A percentile compares a stretch with the other conserved stretches of the same genome.
Conservation (phyloP, 2,113 vertebrate species). For the western clawed frog (Xenopus tropicalis) region UCB_Xtro_10.0 CM004446.2:94869501-94870000, state of each 20-base stretch:
- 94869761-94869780: neutral
- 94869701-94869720: too few species aligned
- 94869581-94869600: too few species aligned
- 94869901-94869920: conserved; percentile 40
- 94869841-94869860: conserved; percentile 58
- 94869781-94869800: neutral
- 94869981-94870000: conserved; percentile 57
- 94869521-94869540: too few species aligned
- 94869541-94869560: too few species aligned
- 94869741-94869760: conserved; percentile 5
- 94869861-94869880: conserved; percentile 65
- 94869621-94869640: too few species aligned
- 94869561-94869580: too few species aligned
- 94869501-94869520: too few species aligned
- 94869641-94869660: too few species aligned
- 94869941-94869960: conserved; percentile 45
- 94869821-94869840: conserved; percentile 64
- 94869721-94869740: neutral
- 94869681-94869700: too few species aligned
- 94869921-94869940: conserved; percentile 46
- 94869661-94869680: too few species aligned
- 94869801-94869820: conserved; percentile 10
- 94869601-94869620: too few species aligned
- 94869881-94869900: conserved; percentile 65
- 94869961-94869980: conserved; percentile 21